A percentile compares a stretch with the other conserved stretches of the same genome.
phyloP scores from a whole-genome alignment of 2,888 invertebrate species.

The Latrodectus hesperus region DNA sequence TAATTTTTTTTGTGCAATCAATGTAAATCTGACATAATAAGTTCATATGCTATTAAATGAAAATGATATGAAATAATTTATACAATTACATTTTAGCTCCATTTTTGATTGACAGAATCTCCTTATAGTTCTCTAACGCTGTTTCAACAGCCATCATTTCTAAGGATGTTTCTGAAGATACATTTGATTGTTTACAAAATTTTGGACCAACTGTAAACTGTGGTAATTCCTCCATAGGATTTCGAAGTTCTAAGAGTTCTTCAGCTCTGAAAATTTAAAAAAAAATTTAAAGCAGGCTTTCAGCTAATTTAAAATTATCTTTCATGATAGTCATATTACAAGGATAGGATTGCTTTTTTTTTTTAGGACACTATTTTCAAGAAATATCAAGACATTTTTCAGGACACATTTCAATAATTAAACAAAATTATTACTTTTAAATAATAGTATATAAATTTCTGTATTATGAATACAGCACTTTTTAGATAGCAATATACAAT shows the following conservation, averaged over 20 bases:
- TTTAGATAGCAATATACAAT: no score
- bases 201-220: conserved; percentile 18
- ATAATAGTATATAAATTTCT: no score
- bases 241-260: conserved; percentile 28
- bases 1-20: no score
- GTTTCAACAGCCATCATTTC: conserved; percentile 31
- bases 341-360: no score
- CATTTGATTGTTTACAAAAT: background rate
- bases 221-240: conserved; percentile 3
- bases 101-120: conserved; percentile 11
- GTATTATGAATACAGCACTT: no score
- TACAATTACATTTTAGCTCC: conserved; percentile 37
- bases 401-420: no score
- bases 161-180: background rate
- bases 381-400: no score
- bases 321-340: no score
- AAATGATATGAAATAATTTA: background rate
- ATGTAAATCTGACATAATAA: background rate
- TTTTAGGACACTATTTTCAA: no score
- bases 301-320: no score
- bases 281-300: no score
- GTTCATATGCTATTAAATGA: background rate
- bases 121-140: conserved; percentile 24
- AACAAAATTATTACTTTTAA: no score
- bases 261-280: conserved; percentile 24